phyloP scores from a whole-genome alignment of 2,888 invertebrate species.

The Anticlea derivata region DNA sequence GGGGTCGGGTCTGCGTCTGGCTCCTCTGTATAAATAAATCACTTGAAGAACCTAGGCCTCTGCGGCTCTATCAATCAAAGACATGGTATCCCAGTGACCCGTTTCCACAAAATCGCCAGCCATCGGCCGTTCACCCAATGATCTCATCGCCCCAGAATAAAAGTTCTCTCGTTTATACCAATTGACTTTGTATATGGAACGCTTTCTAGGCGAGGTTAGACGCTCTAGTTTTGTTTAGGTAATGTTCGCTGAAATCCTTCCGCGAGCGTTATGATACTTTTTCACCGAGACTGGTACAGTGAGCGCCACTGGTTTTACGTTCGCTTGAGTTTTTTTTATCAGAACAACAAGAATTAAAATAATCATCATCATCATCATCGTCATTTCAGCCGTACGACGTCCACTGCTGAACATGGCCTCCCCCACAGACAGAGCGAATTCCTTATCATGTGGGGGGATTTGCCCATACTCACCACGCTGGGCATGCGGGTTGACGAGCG shows the following conservation, averaged over 20 bases:
- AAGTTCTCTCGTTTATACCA: conserved; percentile 73
- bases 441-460: too few species aligned
- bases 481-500: too few species aligned
- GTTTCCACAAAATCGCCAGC: conserved; percentile 56
- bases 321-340: too few species aligned
- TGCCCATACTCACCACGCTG: too few species aligned
- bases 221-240: conserved; percentile 62
- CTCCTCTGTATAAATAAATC: background rate
- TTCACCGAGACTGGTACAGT: background rate
- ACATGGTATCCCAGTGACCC: conserved; percentile 69
- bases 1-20: too few species aligned
- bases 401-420: too few species aligned
- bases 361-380: too few species aligned
- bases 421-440: too few species aligned
- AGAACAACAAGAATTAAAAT: too few species aligned
- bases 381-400: too few species aligned
- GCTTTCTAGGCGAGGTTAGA: conserved; percentile 70
- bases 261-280: conserved; percentile 29
- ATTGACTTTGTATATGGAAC: conserved; percentile 76
- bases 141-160: conserved; percentile 79
- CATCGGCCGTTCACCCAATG: conserved; percentile 77
- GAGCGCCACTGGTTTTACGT: too few species aligned
- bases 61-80: conserved; percentile 52
- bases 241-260: conserved; percentile 51
- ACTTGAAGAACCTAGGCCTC: background rate